Percentiles rank a stretch among this genome's conserved stretches.
Conservation (phyloP, 2,888 invertebrate genomes). For the Sphaerophoria rueppellii region DNA sequence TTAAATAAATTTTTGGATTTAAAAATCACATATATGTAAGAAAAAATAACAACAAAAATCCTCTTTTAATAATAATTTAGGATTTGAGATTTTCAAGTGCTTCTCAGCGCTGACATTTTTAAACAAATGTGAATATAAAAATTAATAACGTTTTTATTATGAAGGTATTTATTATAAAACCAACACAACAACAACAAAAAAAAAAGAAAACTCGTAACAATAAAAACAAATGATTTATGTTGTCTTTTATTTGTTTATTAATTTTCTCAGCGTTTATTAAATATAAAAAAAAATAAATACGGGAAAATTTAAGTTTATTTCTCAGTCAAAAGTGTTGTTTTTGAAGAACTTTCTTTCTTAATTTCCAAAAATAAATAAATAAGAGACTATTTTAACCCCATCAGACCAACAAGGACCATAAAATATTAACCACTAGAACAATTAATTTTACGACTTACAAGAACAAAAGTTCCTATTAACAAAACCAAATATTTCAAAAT, state of each 20-base stretch:
- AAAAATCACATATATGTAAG: constrained; percentile 19
- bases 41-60: neutral
- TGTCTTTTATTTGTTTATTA: constrained; percentile 31
- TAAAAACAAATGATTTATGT: constrained; percentile 27
- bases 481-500: constrained; percentile 33
- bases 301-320: neutral
- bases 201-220: neutral
- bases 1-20: neutral
- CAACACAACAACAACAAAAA: neutral
- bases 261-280: neutral
- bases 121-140: constrained; percentile 28
- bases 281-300: neutral
- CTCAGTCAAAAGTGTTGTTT: no score
- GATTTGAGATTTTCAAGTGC: constrained; percentile 40
- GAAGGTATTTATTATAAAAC: neutral
- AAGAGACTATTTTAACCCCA: neutral
- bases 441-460: constrained; percentile 15
- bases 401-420: neutral
- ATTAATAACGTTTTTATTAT: constrained; percentile 14
- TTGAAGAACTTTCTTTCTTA: no score
- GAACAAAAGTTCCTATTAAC: neutral
- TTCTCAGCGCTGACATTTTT: constrained; percentile 32
- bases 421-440: neutral
- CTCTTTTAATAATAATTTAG: constrained; percentile 19
- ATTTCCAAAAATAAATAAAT: neutral